Evolutionary conservation across 2,888 invertebrate species (phyloP), one percentile per base, ranked within the genome.

Genomic region (Lepidocyrtoides sp.): DNA sequence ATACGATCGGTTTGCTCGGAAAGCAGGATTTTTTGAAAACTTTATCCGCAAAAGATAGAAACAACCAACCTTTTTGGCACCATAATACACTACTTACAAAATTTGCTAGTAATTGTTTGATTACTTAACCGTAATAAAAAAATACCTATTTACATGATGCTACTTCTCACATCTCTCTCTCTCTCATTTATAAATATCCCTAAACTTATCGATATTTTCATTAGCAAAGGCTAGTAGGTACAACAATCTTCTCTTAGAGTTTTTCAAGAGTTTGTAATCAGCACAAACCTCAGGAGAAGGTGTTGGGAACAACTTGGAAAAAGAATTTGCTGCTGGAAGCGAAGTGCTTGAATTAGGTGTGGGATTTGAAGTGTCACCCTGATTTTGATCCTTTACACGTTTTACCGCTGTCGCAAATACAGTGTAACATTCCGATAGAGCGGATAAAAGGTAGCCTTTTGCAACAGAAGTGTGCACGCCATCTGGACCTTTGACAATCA

Each of bases 151-250:
- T 2, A 48, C 3, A 48, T 48, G 3, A 8, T 8, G 4, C 12
- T 48, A 48, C 3, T 2, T 17, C n/a, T 17, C 51, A 17, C 26
- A 12, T n/a, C 2, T 26, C n/a, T n/a, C n/a, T n/a, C n/a, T n/a
- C n/a, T n/a, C n/a, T n/a, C n/a, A n/a, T 69, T 36, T 10, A 7
- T 17, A 69, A 12, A 48, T 7, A 26, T 75, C 48, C 12, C 14
- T 48, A 79, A 17, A 79, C 72, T 69, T 57, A 88, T 82, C 72
- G 17, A 89, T 44, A 75, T 75, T 88, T 82, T 93, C 93, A 91
- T 93, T 93, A n/a, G 92, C 91, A 81, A 91, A 93, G n/a, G 93
- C 90, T 12, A 93, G 20, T n/a, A 93, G 41, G 57, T 93, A 93
- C 20, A 91, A 60, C 2, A 91, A 2, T 79, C 91, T 93, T 72